phyloP scores from a whole-genome alignment of 2,888 invertebrate genomes.

The Polydrusus cervinus region DNA sequence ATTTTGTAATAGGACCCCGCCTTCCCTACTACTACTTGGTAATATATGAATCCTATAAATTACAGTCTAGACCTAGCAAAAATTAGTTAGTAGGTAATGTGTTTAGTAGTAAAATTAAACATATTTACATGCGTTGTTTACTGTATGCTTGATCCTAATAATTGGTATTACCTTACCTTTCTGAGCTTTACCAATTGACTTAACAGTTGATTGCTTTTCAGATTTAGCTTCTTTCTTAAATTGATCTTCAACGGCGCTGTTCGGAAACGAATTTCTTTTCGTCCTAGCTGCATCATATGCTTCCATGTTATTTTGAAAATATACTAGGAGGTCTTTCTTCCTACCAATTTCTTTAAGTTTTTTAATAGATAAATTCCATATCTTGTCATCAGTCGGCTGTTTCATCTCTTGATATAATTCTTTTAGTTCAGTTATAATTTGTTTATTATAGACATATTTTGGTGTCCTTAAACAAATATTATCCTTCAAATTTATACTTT shows the following conservation, averaged over 20 bases:
- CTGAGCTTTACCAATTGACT: neutral
- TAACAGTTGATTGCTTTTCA: constrained; percentile 24
- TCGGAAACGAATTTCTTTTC: constrained; percentile 45
- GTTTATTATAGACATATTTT: constrained; percentile 61
- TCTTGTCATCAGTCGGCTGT: constrained; percentile 52
- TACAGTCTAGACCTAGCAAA: no score
- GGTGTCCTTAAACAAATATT: constrained; percentile 51
- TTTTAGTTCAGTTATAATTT: constrained; percentile 60
- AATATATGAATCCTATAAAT: no score
- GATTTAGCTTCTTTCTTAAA: constrained; percentile 14
- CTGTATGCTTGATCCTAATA: no score
- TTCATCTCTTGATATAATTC: constrained; percentile 59
- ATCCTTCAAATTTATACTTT: constrained; percentile 59
- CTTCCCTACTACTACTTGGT: no score
- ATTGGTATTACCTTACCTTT: no score
- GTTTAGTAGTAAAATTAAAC: no score
- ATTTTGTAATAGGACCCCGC: no score
- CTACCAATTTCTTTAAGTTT: constrained; percentile 57
- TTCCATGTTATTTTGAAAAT: constrained; percentile 35
- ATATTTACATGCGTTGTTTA: no score
- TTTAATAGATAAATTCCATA: constrained; percentile 62
- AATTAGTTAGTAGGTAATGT: no score
- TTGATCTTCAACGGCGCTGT: neutral
- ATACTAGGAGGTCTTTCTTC: constrained; percentile 57
- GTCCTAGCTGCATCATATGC: constrained; percentile 42